Conservation (phyloP, 2,888 invertebrate species). For the Corythucha ciliata region DNA sequence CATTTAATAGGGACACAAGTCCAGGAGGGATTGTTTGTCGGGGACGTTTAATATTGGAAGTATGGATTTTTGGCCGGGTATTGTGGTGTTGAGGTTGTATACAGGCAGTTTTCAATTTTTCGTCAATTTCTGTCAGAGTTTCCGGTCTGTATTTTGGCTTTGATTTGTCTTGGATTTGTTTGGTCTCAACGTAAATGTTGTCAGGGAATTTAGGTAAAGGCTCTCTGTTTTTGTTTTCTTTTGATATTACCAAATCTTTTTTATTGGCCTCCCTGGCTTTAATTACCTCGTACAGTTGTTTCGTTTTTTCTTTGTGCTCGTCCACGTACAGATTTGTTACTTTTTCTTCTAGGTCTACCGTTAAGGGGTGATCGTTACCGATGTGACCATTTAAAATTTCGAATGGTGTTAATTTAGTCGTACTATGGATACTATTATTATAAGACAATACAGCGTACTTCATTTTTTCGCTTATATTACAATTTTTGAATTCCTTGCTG, state of each 20-base stretch:
- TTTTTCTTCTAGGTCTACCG: background rate
- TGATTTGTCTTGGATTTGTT: no score
- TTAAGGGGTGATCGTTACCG: background rate
- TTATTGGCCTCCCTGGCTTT: background rate
- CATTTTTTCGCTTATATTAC: background rate
- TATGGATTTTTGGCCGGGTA: no score
- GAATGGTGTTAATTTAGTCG: constrained; percentile 10
- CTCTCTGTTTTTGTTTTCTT: background rate
- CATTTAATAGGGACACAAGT: no score
- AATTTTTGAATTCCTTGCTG: constrained; percentile 7
- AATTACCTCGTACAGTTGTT: background rate
- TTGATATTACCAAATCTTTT: background rate
- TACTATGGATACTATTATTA: constrained; percentile 8
- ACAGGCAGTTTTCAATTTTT: no score
- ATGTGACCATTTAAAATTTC: constrained; percentile 16
- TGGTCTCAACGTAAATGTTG: no score
- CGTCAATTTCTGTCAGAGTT: no score
- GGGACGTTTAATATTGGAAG: no score
- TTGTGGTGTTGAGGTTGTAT: no score
- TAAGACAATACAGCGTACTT: constrained; percentile 2
- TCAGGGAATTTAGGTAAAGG: background rate
- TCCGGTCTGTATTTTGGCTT: no score
- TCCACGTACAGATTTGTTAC: background rate
- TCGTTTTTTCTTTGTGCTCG: background rate
- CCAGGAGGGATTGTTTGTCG: no score